Evolutionary conservation across 1,140 invertebrate genomes (phyloP).

Genomic region (Choristoneura fumiferana): DNA sequence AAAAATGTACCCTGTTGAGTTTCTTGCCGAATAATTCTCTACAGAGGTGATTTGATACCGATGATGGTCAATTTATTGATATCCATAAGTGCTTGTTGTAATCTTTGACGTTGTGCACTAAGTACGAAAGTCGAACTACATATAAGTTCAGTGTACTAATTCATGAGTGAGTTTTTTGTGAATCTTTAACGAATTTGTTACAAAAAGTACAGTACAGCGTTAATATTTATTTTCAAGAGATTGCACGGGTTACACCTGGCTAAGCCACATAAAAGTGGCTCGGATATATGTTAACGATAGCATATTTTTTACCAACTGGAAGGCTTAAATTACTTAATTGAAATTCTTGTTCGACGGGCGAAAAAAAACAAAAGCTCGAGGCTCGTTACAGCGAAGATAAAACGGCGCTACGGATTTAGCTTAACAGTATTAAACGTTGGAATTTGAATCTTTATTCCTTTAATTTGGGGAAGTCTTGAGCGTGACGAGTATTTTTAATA

Average conservation of each 20-base stretch:
- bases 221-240: background rate
- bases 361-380: conserved; percentile 2
- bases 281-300: background rate
- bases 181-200: too few relatives aligned
- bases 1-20: too few relatives aligned
- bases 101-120: too few relatives aligned
- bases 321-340: conserved; percentile 12
- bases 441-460: background rate
- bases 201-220: too few relatives aligned
- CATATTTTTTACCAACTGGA: conserved; percentile 5
- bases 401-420: background rate
- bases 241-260: background rate
- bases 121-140: too few relatives aligned
- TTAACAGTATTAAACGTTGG: background rate
- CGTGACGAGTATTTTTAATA: background rate
- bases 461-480: background rate
- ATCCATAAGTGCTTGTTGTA: too few relatives aligned
- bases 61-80: too few relatives aligned
- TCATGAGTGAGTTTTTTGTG: too few relatives aligned
- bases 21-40: too few relatives aligned
- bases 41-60: too few relatives aligned
- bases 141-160: too few relatives aligned
- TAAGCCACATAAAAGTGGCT: background rate
- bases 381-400: background rate
- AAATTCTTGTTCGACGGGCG: conserved; percentile 5